Evolutionary conservation across 2,113 vertebrate genomes (phyloP), one percentile per base, ranked within the genome.

Genomic region (Prunella fulvescens): DNA sequence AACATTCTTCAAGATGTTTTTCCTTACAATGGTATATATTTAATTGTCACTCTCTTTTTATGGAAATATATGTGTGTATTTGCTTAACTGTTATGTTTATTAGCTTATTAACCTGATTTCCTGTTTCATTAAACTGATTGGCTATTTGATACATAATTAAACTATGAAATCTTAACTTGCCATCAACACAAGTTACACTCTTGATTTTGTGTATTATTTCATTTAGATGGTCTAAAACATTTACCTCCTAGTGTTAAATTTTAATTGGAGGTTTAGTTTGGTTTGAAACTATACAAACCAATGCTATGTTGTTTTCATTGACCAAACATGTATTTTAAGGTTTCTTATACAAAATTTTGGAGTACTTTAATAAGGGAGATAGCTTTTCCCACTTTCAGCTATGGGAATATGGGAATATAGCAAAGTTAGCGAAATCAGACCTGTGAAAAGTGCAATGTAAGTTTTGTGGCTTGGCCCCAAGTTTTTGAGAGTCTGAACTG

Each of bases 401-500:
- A 47, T 69, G 87, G 65, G 77, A 93, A 86, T 83, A 86, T 26
- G 50, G 70, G 40, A 90, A 94, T 70, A 58, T 5, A 90, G 86
- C 82, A 78, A 89, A 88, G 67, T 90, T 95, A 92, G 88, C 33
- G 0, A 93, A 93, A 97, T 90, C 64, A 86, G 82, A 97, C 94
- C 86, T 90, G 86, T 93, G 58, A 95, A 95, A 94, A 83, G 47
- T 78, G 86, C 86, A 73, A 35, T 73, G 90, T 94, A 93, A 92
- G 88, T 83, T 94, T 66, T 96, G 96, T 94, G 95, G 90, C 86
- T 96, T 96, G 93, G 93, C 90, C 81, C 58, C 37, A 80, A 80
- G 19, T 13, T 90, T 90, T 77, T 66, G 26, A 45, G 45, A 70
- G 18, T 77, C 67, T 88, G 48, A 88, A 73, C 4, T 44, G 80